These are phyloP conservation scores for Xestobium rufovillosum DNA, from an alignment of 2,888 invertebrate genomes.

Conservation along the genomic window DNA sequence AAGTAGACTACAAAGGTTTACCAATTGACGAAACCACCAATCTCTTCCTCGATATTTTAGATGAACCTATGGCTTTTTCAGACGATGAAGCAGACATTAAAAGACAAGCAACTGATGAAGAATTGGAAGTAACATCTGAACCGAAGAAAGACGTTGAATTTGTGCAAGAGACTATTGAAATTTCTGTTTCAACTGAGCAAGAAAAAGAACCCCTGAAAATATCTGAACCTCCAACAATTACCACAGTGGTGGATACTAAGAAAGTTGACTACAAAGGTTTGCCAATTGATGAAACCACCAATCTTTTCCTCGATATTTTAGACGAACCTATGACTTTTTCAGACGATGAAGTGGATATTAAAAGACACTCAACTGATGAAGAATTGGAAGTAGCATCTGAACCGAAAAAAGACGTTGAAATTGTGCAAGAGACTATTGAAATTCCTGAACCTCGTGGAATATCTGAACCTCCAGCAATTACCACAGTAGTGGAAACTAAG, in stretches of 20 bases:
- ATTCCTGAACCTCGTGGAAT: neutral
- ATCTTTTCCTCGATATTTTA: conserved; percentile 38
- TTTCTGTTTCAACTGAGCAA: neutral
- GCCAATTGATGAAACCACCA: conserved; percentile 31
- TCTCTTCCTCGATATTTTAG: conserved; percentile 23
- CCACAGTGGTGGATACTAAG: neutral
- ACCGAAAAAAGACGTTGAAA: conserved; percentile 1
- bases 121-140: conserved; percentile 6
- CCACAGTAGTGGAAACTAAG: too few species aligned
- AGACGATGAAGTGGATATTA: conserved; percentile 26
- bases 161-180: neutral
- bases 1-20: conserved; percentile 3
- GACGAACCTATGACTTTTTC: conserved; percentile 28
- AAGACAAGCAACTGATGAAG: neutral
- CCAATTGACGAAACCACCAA: conserved; percentile 10
- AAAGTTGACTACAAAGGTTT: conserved; percentile 21
- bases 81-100: conserved; percentile 1
- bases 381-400: neutral
- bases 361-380: neutral
- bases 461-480: conserved; percentile 3
- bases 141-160: conserved; percentile 5
- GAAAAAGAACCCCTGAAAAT: neutral
- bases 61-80: conserved; percentile 27
- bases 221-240: neutral
- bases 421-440: neutral